A percentile compares a stretch with the other conserved stretches of the same genome.
Conservation (phyloP, 2,888 invertebrate species). For the Hypercompe scribonia region DNA sequence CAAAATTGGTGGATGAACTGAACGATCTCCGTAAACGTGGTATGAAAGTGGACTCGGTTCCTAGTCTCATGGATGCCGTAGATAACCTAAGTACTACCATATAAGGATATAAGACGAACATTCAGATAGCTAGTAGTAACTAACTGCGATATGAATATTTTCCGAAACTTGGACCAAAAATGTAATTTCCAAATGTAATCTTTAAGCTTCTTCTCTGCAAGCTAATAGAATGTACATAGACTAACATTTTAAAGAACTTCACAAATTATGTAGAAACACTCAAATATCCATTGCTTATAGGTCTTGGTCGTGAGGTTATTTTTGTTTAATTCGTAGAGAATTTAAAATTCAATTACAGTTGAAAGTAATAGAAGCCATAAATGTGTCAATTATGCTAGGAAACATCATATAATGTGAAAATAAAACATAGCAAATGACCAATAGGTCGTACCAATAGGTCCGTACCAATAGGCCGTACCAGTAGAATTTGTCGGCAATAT, state of each 20-base stretch:
- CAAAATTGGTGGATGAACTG: conserved; percentile 87
- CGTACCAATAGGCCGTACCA: too few species aligned
- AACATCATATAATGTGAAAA: not conserved
- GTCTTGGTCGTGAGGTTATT: not conserved
- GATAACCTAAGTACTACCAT: conserved; percentile 80
- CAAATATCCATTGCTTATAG: not conserved
- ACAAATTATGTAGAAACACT: not conserved
- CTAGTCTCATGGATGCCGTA: conserved; percentile 89
- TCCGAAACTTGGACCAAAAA: conserved; percentile 21
- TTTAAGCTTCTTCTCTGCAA: not conserved
- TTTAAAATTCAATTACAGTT: not conserved
- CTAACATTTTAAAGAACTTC: not conserved
- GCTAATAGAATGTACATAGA: not conserved
- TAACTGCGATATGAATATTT: conserved; percentile 10
- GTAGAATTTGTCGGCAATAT: too few species aligned
- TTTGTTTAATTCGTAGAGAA: not conserved
- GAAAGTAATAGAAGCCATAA: not conserved
- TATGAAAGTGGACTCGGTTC: conserved; percentile 88
- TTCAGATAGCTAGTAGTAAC: not conserved
- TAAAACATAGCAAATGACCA: too few species aligned
- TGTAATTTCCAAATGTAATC: not conserved
- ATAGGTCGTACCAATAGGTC: too few species aligned
- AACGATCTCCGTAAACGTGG: conserved; percentile 88
- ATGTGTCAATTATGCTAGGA: not conserved
- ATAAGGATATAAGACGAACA: conserved; percentile 34